Percentiles rank a stretch among this genome's conserved stretches.
These are phyloP conservation scores for Drosophila heteroneura DNA, from an alignment of 2,888 invertebrate genomes.

Conservation along the genomic window DNA sequence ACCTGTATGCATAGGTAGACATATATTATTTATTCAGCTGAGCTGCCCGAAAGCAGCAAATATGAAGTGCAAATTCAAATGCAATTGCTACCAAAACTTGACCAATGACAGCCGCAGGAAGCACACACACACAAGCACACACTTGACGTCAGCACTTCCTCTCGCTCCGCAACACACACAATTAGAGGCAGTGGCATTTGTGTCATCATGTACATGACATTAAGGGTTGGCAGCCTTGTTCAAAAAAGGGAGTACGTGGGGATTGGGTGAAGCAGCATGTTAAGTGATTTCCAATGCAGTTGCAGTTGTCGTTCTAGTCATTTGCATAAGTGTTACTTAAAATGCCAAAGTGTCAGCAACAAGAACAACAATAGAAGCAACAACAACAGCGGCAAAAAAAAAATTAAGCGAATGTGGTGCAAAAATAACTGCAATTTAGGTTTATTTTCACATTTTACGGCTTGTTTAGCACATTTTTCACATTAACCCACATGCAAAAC, in stretches of 20 bases:
- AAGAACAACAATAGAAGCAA: slow-evolving; percentile 25
- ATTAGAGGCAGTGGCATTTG: slow-evolving; percentile 8
- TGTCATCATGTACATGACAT: slow-evolving; percentile 45
- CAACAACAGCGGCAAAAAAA: neutral
- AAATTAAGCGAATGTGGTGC: slow-evolving; percentile 12
- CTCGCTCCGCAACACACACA: slow-evolving; percentile 21
- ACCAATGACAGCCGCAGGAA: slow-evolving; percentile 45
- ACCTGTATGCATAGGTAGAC: neutral
- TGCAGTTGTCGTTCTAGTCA: slow-evolving; percentile 60
- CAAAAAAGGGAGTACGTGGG: neutral
- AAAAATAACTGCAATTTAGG: slow-evolving; percentile 58
- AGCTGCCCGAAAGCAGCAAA: slow-evolving; percentile 40
- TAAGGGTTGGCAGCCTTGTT: slow-evolving; percentile 34
- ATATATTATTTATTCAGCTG: slow-evolving; percentile 29
- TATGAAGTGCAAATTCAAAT: slow-evolving; percentile 62
- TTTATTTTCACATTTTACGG: slow-evolving; percentile 51
- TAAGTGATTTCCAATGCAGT: slow-evolving; percentile 79
- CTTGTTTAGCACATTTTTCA: slow-evolving; percentile 74
- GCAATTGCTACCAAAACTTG: slow-evolving; percentile 50
- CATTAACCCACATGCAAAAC: slow-evolving; percentile 70
- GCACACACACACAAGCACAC: slow-evolving; percentile 6
- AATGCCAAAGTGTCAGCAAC: slow-evolving; percentile 48
- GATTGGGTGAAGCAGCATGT: slow-evolving; percentile 14
- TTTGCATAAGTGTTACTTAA: slow-evolving; percentile 66
- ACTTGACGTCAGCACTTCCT: slow-evolving; percentile 45